A percentile compares a stretch with the other conserved stretches of the same genome.
These are phyloP conservation scores for Tolypeutes matacus DNA, from an alignment of 2,797 vertebrate genomes.

Conservation along the genomic window DNA sequence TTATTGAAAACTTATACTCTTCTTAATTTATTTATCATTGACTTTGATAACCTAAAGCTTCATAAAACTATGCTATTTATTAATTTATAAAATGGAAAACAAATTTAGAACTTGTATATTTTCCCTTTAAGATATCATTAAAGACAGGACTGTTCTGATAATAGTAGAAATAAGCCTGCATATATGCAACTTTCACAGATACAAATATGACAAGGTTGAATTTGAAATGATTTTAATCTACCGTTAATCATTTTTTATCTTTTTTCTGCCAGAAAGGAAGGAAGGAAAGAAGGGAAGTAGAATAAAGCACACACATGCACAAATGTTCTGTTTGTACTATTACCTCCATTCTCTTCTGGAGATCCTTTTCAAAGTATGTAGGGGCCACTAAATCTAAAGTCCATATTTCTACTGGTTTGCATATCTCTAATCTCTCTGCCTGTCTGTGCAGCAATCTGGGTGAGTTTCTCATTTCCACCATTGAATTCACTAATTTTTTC, in stretches of 20 bases:
- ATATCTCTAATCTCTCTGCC: neutral
- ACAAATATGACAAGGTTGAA: neutral
- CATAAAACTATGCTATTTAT: neutral
- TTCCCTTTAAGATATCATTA: slow-evolving; percentile 7
- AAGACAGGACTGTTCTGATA: neutral
- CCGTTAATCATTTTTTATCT: neutral
- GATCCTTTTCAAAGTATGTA: neutral
- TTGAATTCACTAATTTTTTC: neutral
- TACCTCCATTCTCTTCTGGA: neutral
- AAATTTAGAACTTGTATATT: neutral
- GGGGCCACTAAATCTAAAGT: neutral
- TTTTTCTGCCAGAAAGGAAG: neutral
- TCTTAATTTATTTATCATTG: neutral
- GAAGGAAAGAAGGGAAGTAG: too few species aligned
- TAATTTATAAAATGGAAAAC: neutral
- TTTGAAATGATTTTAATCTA: neutral
- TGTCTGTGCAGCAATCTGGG: neutral
- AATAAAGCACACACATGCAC: neutral
- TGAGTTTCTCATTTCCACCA: neutral
- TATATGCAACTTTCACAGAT: neutral
- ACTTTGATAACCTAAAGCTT: neutral
- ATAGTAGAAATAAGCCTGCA: neutral
- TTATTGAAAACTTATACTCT: neutral
- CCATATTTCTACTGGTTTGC: neutral
- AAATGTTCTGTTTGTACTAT: neutral